Conservation (phyloP, 2,113 vertebrate species). For the Heteronetta atricapilla region DNA sequence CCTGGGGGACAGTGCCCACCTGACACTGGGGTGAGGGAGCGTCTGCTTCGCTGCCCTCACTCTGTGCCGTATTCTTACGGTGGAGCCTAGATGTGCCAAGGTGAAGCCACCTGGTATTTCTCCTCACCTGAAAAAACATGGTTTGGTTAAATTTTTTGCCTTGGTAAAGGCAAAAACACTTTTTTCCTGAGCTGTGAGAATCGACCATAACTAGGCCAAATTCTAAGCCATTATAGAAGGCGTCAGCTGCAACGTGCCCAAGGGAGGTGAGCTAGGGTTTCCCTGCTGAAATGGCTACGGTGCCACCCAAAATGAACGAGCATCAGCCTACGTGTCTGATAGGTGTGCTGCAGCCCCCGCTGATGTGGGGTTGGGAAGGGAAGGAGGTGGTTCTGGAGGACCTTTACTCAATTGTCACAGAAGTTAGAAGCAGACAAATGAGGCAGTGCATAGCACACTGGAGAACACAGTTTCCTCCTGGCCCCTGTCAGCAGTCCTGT, state of each 20-base stretch:
- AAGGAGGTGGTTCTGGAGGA: not conserved
- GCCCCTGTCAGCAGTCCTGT: not conserved
- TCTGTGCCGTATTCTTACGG: not conserved
- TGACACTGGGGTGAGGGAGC: not conserved
- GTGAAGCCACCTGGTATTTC: not conserved
- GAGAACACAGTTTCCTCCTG: not conserved
- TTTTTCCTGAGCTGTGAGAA: not conserved
- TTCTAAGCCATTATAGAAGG: not conserved
- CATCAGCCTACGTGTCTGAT: not conserved
- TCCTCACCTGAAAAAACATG: not conserved
- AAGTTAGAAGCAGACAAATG: not conserved
- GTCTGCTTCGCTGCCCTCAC: not conserved
- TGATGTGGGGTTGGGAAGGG: not conserved
- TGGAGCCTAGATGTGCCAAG: not conserved
- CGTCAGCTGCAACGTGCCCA: not conserved
- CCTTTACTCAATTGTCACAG: not conserved
- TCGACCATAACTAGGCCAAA: not conserved
- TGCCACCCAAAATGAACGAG: not conserved
- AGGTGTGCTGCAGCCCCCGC: not conserved
- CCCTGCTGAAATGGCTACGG: not conserved
- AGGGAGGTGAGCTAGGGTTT: not conserved
- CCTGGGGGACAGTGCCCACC: accelerated
- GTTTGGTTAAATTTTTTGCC: not conserved
- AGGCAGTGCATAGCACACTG: not conserved
- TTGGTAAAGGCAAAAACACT: not conserved